Conservation (phyloP, 2,797 vertebrate genomes). For the Protonibea diacanthus region DNA sequence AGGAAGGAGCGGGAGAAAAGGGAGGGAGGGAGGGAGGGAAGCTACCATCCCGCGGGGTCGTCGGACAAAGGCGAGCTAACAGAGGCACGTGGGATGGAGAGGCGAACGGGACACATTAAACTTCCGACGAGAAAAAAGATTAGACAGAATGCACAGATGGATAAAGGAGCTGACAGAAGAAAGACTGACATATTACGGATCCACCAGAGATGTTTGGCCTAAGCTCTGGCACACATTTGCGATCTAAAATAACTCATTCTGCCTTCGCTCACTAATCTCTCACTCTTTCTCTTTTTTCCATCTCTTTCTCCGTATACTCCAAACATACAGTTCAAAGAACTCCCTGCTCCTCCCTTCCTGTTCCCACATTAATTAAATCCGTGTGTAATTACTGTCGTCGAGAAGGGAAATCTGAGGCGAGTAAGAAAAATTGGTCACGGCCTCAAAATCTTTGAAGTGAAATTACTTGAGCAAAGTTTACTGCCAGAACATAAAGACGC, state of each 20-base stretch:
- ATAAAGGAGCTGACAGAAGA: conserved; percentile 34
- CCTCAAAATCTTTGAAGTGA: conserved; percentile 75
- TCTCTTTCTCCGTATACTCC: conserved; percentile 38
- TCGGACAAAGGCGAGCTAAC: conserved; percentile 8
- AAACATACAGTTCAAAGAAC: conserved; percentile 72
- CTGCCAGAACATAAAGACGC: conserved; percentile 4
- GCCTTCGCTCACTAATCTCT: conserved; percentile 54
- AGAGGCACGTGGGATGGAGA: conserved; percentile 32
- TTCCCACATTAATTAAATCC: conserved; percentile 81
- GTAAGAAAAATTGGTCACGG: conserved; percentile 72
- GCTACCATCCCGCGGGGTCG: conserved; percentile 6
- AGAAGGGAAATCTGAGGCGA: conserved; percentile 73
- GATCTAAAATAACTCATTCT: conserved; percentile 56
- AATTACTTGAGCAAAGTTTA: conserved; percentile 71
- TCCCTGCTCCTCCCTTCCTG: conserved; percentile 54
- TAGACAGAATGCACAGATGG: conserved; percentile 47
- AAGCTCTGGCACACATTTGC: conserved; percentile 48
- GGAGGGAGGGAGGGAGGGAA: conserved; percentile 9
- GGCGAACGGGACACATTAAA: conserved; percentile 34
- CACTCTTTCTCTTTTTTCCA: background rate
- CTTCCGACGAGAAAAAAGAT: conserved; percentile 32
- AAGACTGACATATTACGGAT: conserved; percentile 41
- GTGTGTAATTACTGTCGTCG: conserved; percentile 74
- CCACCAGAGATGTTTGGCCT: conserved; percentile 54
- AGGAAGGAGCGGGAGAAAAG: conserved; percentile 27